phyloP scores from a whole-genome alignment of 64 coral and sea anemone genomes.

The Montipora cactus region DNA sequence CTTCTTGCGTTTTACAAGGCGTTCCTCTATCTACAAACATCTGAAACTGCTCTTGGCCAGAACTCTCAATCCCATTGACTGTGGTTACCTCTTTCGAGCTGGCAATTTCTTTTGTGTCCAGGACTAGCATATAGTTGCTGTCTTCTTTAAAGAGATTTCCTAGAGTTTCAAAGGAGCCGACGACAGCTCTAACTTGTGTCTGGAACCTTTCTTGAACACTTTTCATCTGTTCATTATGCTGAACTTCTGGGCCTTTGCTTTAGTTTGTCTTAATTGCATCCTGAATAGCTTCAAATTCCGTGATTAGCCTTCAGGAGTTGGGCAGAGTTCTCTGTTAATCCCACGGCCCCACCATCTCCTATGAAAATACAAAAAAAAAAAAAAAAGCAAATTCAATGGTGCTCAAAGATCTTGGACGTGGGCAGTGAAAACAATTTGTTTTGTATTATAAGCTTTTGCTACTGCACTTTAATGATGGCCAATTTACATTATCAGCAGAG shows the following conservation, averaged over 20 bases:
- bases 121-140: slow-evolving; percentile 33
- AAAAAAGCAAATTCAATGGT: no score
- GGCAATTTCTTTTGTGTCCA: slow-evolving; percentile 55
- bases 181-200: slow-evolving; percentile 44
- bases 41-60: not conserved
- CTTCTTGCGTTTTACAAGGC: slow-evolving; percentile 15
- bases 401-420: no score
- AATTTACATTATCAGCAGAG: no score
- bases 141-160: slow-evolving; percentile 52
- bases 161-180: not conserved
- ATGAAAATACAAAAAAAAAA: no score
- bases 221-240: slow-evolving; percentile 32
- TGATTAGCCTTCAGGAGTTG: slow-evolving; percentile 19
- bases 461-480: no score
- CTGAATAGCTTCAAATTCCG: slow-evolving; percentile 21
- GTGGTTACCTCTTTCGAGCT: slow-evolving; percentile 8
- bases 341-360: slow-evolving; percentile 45
- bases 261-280: slow-evolving; percentile 39
- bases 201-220: slow-evolving; percentile 41
- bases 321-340: slow-evolving; percentile 50
- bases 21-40: not conserved
- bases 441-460: no score
- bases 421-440: no score
- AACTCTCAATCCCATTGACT: slow-evolving; percentile 27
- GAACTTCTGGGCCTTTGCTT: slow-evolving; percentile 54